Evolutionary conservation across 2,797 vertebrate species (phyloP), one percentile per base, ranked within the genome.

Genomic region (Hafferia zeledoni): DNA sequence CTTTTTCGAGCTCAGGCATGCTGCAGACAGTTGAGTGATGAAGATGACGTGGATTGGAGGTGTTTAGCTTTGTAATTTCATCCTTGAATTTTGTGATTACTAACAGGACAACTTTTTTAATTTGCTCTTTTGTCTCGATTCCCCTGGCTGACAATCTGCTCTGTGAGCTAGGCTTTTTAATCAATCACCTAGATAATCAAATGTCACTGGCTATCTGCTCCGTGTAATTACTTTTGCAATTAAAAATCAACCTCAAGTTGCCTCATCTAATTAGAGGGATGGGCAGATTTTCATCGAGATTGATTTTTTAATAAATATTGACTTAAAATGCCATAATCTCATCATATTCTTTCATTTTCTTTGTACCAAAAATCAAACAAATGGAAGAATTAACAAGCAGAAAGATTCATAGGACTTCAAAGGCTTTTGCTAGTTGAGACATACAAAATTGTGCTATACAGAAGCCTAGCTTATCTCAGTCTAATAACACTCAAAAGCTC

Each of bases 301-400:
- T 99, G 99, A 99, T 99, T 99, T 99, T 99, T 99, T 99, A 99
- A 99, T 99, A 99, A 99, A 99, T 99, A 99, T 99, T 99, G 99
- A 99, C 99, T 99, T 99, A 98, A 99, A 99, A 99, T 99, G 98
- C 98, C 98, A 99, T 99, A 99, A 99, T 99, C 98, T 99, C 98
- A 98, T 98, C 98, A 98, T 99, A 99, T 99, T 99, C 98, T 98
- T 98, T 98, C 98, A 99, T 99, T 99, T 99, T 99, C 98, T 99
- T 98, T 98, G 98, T 98, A 98, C 97, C 97, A 98, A 98, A 98
- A 98, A 98, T 98, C 98, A 98, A 98, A 98, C 97, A 98, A 98
- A 98, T 98, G 98, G 97, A 97, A 98, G 97, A 98, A 98, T 98
- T 98, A 98, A 98, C 97, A 97, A 97, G 97, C 97, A 97, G 98